Evolutionary conservation across 2,888 invertebrate genomes (phyloP).

Genomic region (Macrophya annulata): DNA sequence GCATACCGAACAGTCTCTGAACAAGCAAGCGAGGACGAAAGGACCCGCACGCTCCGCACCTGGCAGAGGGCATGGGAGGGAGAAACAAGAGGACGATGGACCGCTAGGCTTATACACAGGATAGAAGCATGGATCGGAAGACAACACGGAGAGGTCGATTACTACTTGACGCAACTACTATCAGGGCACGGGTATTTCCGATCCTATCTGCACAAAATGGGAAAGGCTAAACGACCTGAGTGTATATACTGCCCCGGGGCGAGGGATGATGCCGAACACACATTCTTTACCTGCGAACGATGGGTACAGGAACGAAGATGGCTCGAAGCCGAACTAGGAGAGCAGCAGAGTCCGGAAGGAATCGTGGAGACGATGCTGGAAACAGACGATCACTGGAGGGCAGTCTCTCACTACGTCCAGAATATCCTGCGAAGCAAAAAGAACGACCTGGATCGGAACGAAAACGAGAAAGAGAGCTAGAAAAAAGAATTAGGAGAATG

Average conservation of each 20-base stretch:
- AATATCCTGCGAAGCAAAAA: neutral
- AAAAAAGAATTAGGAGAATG: no score
- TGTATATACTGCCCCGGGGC: neutral
- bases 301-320: neutral
- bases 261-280: neutral
- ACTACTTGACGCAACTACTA: conserved; percentile 57
- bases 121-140: conserved; percentile 49
- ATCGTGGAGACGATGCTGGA: neutral
- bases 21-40: neutral
- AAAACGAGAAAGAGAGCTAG: neutral
- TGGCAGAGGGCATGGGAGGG: conserved; percentile 59
- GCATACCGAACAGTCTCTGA: conserved; percentile 64
- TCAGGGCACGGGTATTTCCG: conserved; percentile 59
- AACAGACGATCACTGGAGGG: neutral
- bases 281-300: conserved; percentile 3
- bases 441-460: neutral
- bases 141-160: conserved; percentile 58
- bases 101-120: conserved; percentile 49
- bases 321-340: neutral
- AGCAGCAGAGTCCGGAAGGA: neutral
- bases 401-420: neutral
- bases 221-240: neutral
- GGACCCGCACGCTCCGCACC: conserved; percentile 3
- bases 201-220: conserved; percentile 50
- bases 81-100: conserved; percentile 57